Evolutionary conservation across 35 echinoderm and acorn worm genomes (phyloP), one percentile per base, ranked within the genome.

Genomic region (Heliocidaris tuberculata): DNA sequence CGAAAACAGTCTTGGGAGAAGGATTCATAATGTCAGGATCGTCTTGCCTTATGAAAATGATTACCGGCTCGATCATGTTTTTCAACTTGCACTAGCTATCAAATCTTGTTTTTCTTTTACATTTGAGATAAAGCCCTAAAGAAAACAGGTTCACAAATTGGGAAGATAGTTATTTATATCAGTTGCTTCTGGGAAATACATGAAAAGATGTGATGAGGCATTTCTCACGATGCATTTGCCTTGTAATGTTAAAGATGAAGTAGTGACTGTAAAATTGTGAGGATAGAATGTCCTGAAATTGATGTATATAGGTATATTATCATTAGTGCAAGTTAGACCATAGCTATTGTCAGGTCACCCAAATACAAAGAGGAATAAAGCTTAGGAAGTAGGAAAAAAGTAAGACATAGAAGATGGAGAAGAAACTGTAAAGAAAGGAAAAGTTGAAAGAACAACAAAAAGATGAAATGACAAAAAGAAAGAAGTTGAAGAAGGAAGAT

Each of bases 1-100:
- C 50, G 50, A 93, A 93, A 93, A 93, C 87, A 89, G 31, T 42
- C 87, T n/a, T 48, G 31, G 19, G 65, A 78, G 65, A 78, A 78
- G 65, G 65, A 78, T 78, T 78, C 65, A 78, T 78, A 78, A 89
- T 48, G 87, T 89, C 87, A 47, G 32, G 87, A 48, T 89, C 31
- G 47, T 89, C 87, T 47, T 89, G 87, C 87, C 87, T 15, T 89
- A 32, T 32, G 12, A 89, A 89, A 89, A 48, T 89, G 87, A 32
- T 47, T 27, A 78, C 65, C 65, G 21, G 65, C 65, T 78, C 65
- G 27, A n/a, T 78, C 65, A 24, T 78, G 17, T 78, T 78, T 78
- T n/a, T 78, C 17, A 78, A 7, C 65, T 78, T 78, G 21, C 65
- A 19, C 65, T 78, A 27, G 21, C 27, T 24, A n/a, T 78, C 65